Evolutionary conservation across 2,888 invertebrate genomes (phyloP).

Genomic region (Coecobrya sp.): DNA sequence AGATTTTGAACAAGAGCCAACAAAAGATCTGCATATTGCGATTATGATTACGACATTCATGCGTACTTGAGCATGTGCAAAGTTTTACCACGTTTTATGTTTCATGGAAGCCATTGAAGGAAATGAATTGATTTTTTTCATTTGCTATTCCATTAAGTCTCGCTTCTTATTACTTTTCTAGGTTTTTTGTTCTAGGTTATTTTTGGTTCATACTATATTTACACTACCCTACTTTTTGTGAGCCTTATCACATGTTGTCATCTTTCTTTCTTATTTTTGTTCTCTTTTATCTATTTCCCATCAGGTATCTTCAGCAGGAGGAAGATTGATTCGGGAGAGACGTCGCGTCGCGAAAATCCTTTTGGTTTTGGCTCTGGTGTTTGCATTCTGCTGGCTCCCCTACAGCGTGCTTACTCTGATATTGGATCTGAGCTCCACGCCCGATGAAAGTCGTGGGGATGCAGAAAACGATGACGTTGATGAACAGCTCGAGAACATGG

Average conservation of each 20-base stretch:
- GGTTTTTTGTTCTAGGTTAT: too few species aligned
- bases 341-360: conserved; percentile 93
- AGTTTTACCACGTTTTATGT: too few species aligned
- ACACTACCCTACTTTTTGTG: neutral
- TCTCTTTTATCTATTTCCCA: conserved; percentile 34
- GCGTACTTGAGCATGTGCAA: too few species aligned
- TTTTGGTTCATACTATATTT: too few species aligned
- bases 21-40: too few species aligned
- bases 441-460: conserved; percentile 66
- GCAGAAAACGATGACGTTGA: conserved; percentile 87
- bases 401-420: conserved; percentile 92
- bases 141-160: too few species aligned
- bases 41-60: too few species aligned
- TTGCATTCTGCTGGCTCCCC: conserved; percentile 93
- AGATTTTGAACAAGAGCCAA: too few species aligned
- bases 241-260: neutral
- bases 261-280: conserved; percentile 1
- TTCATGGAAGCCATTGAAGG: too few species aligned
- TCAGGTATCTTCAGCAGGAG: conserved; percentile 86
- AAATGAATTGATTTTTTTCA: too few species aligned
- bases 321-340: conserved; percentile 91
- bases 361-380: conserved; percentile 92
- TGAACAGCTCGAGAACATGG: conserved; percentile 79
- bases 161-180: too few species aligned
- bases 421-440: conserved; percentile 89